Evolutionary conservation across 2,888 invertebrate species (phyloP), one percentile per base, ranked within the genome.

Genomic region (Acrobeloides nanus): DNA sequence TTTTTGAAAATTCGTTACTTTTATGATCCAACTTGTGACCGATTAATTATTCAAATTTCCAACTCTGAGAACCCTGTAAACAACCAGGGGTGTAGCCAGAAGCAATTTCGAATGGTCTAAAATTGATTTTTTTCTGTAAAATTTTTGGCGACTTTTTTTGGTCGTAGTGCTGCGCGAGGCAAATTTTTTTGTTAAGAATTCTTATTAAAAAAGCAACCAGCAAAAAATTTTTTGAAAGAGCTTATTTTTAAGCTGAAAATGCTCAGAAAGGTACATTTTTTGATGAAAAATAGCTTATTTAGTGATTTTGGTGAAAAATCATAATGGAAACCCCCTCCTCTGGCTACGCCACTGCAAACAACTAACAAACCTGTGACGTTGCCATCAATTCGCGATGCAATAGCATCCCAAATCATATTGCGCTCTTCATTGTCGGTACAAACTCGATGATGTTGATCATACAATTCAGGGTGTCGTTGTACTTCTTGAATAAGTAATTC

Each of bases 401-500:
- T 71, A n/a, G 48, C 48, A 25, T 69, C 66, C 70, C 70, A 70
- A 10, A 70, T 61, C 25, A 58, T 42, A 33, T 62, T 65, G 18
- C 70, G 38, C 46, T 69, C 68, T 21, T 53, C 53, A 35, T 66
- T 66, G 24, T 62, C 62, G 37, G 53, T 58, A 26, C 54, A 47
- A 23, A 55, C 55, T n/a, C 65, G 53, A 41, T 61, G 55, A 4
- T 64, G 57, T 41, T 71, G 70, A 44, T 70, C 68, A 52, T 70
- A 70, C n/a, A 70, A 56, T 26, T 63, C 66, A 6, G 70, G 70
- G 48, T 66, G 57, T 25, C 37, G 26, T 43, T 58, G 57, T 29
- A 68, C 68, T 46, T 68, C 68, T 20, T 54, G 51, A 24, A 68
- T 68, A 10, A 68, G 54, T 8, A 66, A 56, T 27, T 69, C 68